Conservation (phyloP, 1,140 invertebrate species). For the Zelostemma sp. region DNA sequence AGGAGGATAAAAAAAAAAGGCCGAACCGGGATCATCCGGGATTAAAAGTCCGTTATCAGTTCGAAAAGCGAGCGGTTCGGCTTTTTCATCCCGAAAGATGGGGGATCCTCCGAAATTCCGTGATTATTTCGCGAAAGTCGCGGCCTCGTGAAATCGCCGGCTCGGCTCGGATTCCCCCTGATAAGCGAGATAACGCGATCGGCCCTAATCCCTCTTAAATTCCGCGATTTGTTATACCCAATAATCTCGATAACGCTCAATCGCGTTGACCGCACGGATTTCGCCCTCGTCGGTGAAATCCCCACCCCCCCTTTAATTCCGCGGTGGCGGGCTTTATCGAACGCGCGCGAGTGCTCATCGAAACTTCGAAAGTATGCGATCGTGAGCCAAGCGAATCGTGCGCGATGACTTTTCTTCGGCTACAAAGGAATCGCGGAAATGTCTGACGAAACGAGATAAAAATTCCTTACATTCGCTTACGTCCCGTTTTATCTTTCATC, state of each 20-base stretch:
- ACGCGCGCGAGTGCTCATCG: conserved; percentile 1
- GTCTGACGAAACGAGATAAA: too few species aligned
- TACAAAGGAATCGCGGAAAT: neutral
- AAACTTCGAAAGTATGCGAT: neutral
- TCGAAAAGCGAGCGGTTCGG: neutral
- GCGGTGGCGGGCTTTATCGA: conserved; percentile 19
- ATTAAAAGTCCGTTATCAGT: neutral
- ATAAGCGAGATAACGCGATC: too few species aligned
- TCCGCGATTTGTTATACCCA: conserved; percentile 31
- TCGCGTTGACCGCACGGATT: conserved; percentile 44
- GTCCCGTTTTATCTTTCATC: neutral
- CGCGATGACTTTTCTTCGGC: neutral
- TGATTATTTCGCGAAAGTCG: neutral
- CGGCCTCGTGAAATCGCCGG: neutral
- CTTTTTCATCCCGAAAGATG: neutral
- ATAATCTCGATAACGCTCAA: conserved; percentile 40
- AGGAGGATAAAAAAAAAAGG: too few species aligned
- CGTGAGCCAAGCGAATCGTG: neutral
- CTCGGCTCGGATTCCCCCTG: neutral
- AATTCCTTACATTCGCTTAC: too few species aligned
- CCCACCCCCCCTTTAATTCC: conserved; percentile 37
- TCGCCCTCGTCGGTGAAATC: conserved; percentile 35
- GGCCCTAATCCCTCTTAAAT: conserved; percentile 19
- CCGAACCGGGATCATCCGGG: too few species aligned
- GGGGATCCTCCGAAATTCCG: too few species aligned